These are phyloP conservation scores for Lagopus muta DNA, from an alignment of 2,113 vertebrate species.

Conservation along the genomic window DNA sequence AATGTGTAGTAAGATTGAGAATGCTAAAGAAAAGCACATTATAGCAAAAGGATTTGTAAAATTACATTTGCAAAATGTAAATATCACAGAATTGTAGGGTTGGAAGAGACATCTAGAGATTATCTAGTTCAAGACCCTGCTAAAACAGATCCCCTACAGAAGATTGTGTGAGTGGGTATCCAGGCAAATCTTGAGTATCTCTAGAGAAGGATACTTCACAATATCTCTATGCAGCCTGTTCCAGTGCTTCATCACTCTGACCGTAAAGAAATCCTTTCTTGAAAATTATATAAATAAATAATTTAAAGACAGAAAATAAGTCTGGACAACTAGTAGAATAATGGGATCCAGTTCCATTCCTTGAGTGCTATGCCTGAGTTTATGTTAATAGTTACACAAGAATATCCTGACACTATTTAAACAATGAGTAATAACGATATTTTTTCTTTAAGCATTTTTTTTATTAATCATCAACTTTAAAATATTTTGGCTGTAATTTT, in stretches of 20 bases:
- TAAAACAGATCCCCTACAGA: too few relatives aligned
- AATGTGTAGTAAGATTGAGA: not conserved
- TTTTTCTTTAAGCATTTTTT: fast-evolving
- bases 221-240: too few relatives aligned
- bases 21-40: not conserved
- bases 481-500: not conserved
- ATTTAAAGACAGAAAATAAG: not conserved
- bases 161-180: too few relatives aligned
- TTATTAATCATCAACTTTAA: not conserved
- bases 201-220: too few relatives aligned
- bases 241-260: too few relatives aligned
- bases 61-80: not conserved
- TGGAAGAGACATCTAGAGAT: too few relatives aligned
- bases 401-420: not conserved
- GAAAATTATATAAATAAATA: not conserved
- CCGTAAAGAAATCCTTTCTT: too few relatives aligned
- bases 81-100: not conserved
- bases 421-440: not conserved
- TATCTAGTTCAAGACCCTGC: too few relatives aligned
- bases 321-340: not conserved
- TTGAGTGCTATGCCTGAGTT: not conserved
- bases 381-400: not conserved
- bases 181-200: too few relatives aligned
- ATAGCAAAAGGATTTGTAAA: not conserved
- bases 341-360: not conserved